Conservation (phyloP, 2,888 invertebrate species). For the Eupelmus urozonus region DNA sequence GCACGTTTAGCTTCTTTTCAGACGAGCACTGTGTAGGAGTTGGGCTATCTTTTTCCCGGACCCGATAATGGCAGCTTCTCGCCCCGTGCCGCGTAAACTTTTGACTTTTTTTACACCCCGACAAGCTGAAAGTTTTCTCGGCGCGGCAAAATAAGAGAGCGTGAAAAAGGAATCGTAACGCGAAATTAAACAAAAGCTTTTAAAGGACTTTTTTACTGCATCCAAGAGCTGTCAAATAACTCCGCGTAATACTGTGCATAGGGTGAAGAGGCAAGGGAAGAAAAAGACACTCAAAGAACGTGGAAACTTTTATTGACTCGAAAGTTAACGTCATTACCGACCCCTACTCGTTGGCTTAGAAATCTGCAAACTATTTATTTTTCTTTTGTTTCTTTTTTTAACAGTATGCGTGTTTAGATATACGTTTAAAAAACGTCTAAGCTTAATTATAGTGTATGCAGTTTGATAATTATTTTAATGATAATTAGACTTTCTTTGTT, state of each 20-base stretch:
- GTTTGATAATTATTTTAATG: too few relatives aligned
- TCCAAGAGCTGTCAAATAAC: slow-evolving; percentile 31
- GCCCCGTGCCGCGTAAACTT: neutral
- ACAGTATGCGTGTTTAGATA: neutral
- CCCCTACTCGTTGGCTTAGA: neutral
- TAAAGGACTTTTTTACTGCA: neutral
- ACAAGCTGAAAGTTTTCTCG: slow-evolving; percentile 10
- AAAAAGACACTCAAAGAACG: neutral
- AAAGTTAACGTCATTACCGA: slow-evolving; percentile 50
- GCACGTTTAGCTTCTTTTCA: neutral
- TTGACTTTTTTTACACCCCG: slow-evolving; percentile 8
- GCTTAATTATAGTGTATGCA: too few relatives aligned
- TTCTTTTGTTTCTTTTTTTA: too few relatives aligned
- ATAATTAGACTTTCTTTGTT: too few relatives aligned
- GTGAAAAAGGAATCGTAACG: slow-evolving; percentile 16
- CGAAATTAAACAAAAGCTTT: slow-evolving; percentile 39
- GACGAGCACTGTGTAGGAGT: neutral
- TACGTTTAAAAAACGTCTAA: too few relatives aligned
- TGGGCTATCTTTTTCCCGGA: slow-evolving; percentile 9
- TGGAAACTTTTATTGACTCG: slow-evolving; percentile 53
- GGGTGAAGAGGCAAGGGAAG: neutral
- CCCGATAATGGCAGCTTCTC: slow-evolving; percentile 2
- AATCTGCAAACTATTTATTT: too few relatives aligned
- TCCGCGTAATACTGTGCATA: neutral
- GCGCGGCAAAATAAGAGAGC: neutral